These are phyloP conservation scores for Eremophila alpestris DNA, from an alignment of 2,797 vertebrate genomes.

Conservation along the genomic window DNA sequence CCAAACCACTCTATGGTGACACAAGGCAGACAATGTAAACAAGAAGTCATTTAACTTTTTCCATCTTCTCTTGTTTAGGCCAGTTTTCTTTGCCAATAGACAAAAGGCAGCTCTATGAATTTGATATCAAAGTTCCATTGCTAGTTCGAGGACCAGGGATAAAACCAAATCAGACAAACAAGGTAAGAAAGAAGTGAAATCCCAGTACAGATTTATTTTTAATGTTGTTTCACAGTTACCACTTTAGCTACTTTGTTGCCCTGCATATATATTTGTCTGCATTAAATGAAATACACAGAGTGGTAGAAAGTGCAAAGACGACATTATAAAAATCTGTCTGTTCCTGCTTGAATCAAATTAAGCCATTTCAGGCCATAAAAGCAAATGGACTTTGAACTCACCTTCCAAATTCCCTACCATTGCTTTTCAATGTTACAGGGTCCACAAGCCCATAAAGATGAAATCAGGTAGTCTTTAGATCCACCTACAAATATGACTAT, in stretches of 20 bases:
- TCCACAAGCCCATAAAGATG: background rate
- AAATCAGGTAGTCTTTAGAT: background rate
- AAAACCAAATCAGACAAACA: conserved; percentile 91
- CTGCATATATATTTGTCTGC: background rate
- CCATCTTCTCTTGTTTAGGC: conserved; percentile 73
- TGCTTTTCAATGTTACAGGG: background rate
- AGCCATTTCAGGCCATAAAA: background rate
- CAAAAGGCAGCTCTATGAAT: conserved; percentile 96
- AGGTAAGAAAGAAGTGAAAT: conserved; percentile 75
- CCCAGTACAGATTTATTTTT: background rate
- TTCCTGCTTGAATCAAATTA: background rate
- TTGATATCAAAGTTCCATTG: conserved; percentile 95
- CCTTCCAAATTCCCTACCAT: background rate
- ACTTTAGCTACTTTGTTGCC: background rate
- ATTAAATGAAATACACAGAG: background rate
- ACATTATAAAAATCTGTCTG: background rate
- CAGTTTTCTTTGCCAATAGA: conserved; percentile 97
- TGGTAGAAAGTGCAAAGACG: background rate
- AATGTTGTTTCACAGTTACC: background rate
- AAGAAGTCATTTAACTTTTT: background rate
- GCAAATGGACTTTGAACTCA: background rate
- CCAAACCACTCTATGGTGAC: background rate
- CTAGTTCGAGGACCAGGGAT: conserved; percentile 93
- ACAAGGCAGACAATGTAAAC: background rate
- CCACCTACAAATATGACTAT: background rate